Evolutionary conservation across 2,888 invertebrate genomes (phyloP), one percentile per base, ranked within the genome.

Genomic region (Drosophila tripunctata): DNA sequence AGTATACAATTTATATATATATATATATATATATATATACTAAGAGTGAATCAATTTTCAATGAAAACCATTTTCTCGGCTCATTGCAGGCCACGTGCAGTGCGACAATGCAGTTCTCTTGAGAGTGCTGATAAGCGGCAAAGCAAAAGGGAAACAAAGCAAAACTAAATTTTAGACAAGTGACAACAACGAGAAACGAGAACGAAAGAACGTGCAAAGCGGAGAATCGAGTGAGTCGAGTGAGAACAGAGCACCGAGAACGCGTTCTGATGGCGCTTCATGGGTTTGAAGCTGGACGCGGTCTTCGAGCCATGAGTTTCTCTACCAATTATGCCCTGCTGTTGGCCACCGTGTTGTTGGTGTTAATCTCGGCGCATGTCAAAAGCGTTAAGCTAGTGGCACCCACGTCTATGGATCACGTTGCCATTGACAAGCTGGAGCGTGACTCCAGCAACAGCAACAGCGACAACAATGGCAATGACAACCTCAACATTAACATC

Each of bases 351-450:
- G 77, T 79, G 14, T 67, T 88, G 56, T 69, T 89, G 69, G 85
- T 89, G 55, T 69, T 89, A 76, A 87, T 89, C 55, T 82, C 90
- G 43, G 89, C 80, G 52, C 87, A 88, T 75, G 89, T 78, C 65
- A 89, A 88, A 76, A 90, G 87, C 66, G 80, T 90, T 51, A 78
- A 89, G 62, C 48, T 87, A 43, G 80, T 78, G 57, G 86, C 24
- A 30, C 33, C 57, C 38, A 55, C 51, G 27, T 52, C 78, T 36
- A 21, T 41, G 43, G 52, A 67, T 62, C 66, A 50, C 57, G 56
- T 54, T 66, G 60, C 31, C 52, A 35, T 24, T 66, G 58, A 58
- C 65, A 63, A 50, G 43, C 15, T 24, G 12, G 54, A 43, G 35
- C 63, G 31, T 48, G 67, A 36, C 54, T 17, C 12, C 4, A 51